A percentile compares a stretch with the other conserved stretches of the same genome.
These are phyloP conservation scores for Limnephilus lunatus DNA, from an alignment of 2,888 invertebrate genomes.

Conservation along the genomic window DNA sequence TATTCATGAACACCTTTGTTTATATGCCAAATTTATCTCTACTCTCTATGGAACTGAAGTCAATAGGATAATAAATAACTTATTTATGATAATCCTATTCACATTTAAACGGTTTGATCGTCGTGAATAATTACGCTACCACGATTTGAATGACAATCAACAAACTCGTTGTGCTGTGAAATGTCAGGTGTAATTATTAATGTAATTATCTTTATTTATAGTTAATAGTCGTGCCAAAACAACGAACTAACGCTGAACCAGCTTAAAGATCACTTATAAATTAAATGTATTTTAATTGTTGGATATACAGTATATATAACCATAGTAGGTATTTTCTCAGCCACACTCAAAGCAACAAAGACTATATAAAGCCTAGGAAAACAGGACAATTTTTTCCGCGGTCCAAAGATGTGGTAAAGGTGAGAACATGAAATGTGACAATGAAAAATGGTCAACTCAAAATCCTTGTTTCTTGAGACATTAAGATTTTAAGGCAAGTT, in stretches of 20 bases:
- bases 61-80: constrained; percentile 6
- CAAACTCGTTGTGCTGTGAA: not conserved
- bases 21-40: not conserved
- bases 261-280: not conserved
- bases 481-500: too few relatives aligned
- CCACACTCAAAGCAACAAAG: not conserved
- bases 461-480: too few relatives aligned
- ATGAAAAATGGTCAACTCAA: too few relatives aligned
- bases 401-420: too few relatives aligned
- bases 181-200: not conserved
- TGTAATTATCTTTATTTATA: not conserved
- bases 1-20: too few relatives aligned
- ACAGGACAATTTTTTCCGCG: too few relatives aligned
- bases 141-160: not conserved
- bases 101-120: not conserved
- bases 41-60: not conserved
- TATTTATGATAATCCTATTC: not conserved
- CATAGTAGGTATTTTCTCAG: not conserved
- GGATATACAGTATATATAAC: not conserved
- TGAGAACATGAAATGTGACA: too few relatives aligned
- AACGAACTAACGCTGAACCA: not conserved
- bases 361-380: not conserved
- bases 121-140: not conserved
- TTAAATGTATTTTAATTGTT: not conserved
- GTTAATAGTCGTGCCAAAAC: not conserved